These are phyloP conservation scores for Drymodes brunneopygia DNA, from an alignment of 2,113 vertebrate species.

Conservation along the genomic window DNA sequence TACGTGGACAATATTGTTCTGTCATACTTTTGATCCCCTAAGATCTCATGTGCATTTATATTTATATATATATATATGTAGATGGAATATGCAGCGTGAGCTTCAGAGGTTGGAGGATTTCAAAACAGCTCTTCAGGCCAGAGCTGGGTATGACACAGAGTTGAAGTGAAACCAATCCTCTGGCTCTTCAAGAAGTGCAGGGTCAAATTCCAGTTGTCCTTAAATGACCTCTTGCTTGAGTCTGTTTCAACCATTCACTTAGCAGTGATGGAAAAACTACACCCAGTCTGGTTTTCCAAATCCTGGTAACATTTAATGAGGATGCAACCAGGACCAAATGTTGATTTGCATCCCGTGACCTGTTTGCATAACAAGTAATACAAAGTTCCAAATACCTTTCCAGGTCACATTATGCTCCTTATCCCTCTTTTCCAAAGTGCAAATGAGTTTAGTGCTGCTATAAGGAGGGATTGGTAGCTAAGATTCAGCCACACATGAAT, in stretches of 20 bases:
- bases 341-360: background rate
- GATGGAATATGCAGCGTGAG: background rate
- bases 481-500: background rate
- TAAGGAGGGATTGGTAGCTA: background rate
- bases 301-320: background rate
- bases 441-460: background rate
- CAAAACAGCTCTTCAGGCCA: background rate
- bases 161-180: constrained; percentile 15
- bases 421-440: background rate
- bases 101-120: constrained; percentile 13
- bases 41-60: rapidly evolving
- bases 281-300: constrained; percentile 32
- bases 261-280: constrained; percentile 13
- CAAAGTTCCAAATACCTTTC: background rate
- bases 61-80: background rate
- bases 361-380: constrained; percentile 11
- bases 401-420: background rate
- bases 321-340: background rate
- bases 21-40: background rate
- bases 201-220: constrained; percentile 51
- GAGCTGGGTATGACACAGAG: background rate
- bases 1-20: background rate
- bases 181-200: constrained; percentile 19
- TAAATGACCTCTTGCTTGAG: background rate
- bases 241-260: background rate